These are phyloP conservation scores for Chironex yamaguchii DNA, from an alignment of 30 jellyfish, hydroid and myxozoan species.

Conservation along the genomic window DNA sequence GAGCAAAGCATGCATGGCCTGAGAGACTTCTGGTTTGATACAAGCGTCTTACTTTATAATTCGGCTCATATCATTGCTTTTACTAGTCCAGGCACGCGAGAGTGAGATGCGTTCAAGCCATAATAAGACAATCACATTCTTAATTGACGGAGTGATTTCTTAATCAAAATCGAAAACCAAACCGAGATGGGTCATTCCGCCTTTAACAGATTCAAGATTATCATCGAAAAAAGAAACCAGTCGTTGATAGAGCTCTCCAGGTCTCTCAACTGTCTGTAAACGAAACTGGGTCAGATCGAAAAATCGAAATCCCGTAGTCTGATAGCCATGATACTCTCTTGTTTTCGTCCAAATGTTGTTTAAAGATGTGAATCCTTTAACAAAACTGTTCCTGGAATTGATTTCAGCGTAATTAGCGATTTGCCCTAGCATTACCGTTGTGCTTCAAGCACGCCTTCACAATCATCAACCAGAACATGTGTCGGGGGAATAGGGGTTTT, in stretches of 20 bases:
- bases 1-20: constrained; percentile 47
- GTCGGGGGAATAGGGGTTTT: constrained; percentile 27
- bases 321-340: constrained; percentile 26
- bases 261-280: constrained; percentile 13
- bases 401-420: constrained; percentile 44
- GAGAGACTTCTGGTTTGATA: constrained; percentile 69
- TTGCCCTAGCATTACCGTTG: constrained; percentile 7
- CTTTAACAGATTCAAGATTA: constrained; percentile 3
- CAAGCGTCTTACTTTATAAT: constrained; percentile 32
- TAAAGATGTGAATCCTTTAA: constrained; percentile 31
- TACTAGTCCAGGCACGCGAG: constrained; percentile 48
- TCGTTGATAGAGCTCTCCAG: constrained; percentile 66
- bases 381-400: constrained; percentile 51
- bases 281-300: constrained; percentile 13
- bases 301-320: constrained; percentile 24
- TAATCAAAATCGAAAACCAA: neutral
- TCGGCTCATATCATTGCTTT: constrained; percentile 15
- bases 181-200: constrained; percentile 49
- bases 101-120: constrained; percentile 50
- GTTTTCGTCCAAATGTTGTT: constrained; percentile 4
- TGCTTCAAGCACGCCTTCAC: neutral
- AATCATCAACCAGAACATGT: constrained; percentile 44
- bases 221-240: constrained; percentile 32
- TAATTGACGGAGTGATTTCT: constrained; percentile 44
- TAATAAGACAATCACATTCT: constrained; percentile 30